Base-by-base conservation (phyloP, 2,113 vertebrate species). In the Trinectes maculatus region DNA sequence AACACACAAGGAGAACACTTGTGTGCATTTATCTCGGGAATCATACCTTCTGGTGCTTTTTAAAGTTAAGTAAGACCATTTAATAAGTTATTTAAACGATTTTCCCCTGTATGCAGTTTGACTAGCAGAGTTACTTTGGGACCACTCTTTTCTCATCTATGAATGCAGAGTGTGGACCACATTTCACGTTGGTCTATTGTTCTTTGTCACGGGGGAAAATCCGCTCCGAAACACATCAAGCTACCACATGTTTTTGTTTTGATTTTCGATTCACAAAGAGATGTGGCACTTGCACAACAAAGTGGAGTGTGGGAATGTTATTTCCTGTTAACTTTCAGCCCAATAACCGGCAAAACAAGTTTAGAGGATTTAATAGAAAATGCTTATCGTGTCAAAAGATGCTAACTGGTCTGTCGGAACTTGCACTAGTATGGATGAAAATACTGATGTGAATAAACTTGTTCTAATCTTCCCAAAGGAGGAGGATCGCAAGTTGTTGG, bases 401-500 rank as follows among this genome's bases (percentile, higher is more conserved):
- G 13, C 3, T 2, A 1, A 46, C 4, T n/a, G 40, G 33, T 48
- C n/a, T 49, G 6, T 22, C 15, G 15, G n/a, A 33, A 25, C n/a
- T 1, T n/a, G 3, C 18, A 21, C 9, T 31, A 16, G 1, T 12
- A 7, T 3, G 7, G 19, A 15, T 53, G 11, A 5, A 40, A 54
- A 24, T 28, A 11, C 12, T 42, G 3, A 44, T 51, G 9, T 24
- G 12, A 60, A 10, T 16, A 52, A 66, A 37, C 12, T 18, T 47
- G 18, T 1, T 34, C 3, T 58, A 0, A 21, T 33, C 36, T 56
- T 21, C 42, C 7, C 44, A 2, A 69, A 99, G 98, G 98, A 99
- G 78, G 98, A 99, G 90, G 98, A 99, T 79, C 95, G 98, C 19
- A 99, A 99, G 82, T 92, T 99, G 57, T 83, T 99, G 29, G 94